Base-by-base conservation (phyloP, 2,113 vertebrate genomes). In the Anhinga rufa region DNA sequence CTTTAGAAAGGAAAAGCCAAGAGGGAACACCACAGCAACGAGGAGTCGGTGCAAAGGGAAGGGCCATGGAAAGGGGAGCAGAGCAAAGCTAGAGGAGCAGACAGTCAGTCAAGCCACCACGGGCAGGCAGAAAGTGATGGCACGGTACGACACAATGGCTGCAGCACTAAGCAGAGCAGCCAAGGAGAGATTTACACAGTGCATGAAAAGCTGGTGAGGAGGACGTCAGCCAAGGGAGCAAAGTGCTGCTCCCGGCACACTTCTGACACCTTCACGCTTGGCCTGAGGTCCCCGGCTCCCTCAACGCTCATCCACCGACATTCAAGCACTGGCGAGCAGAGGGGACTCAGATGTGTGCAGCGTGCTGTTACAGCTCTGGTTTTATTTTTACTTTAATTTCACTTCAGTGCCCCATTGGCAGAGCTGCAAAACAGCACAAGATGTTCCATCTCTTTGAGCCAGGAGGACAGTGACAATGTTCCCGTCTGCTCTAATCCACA, bases 341-440 rank as follows among this genome's bases (percentile, higher is more conserved):
- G 69, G 32, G 75, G n/a, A 17, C 75, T 9, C 4, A 6, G 86
- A 14, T 17, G 28, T 0, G 12, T 34, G 54, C 21, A 17, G 36
- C 54, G 18, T 6, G 32, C 36, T 28, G 62, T 4, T 60, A 17
- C 24, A 26, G 54, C 76, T 51, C 25, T 3, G 36, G 8, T 17
- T 70, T 86, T 71, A 54, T 65, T 71, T 76, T 51, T 26, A 28
- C 36, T 76, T 38, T 82, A 32, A 82, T 86, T 54, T 77, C 76
- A 65, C 65, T 82, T 77, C 77, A 42, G 87, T 81, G 86, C 42
- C 82, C 49, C 70, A 70, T 48, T 25, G 32, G 77, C 70, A 66
- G 77, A 66, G 82, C 82, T 71, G 69, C n/a, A 42, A 40, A 86
- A 48, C 82, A 71, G 87, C 87, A 90, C 87, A 77, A 77, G 64